Evolutionary conservation across 2,797 vertebrate genomes (phyloP), one percentile per base, ranked within the genome.

Genomic region (Harpagifer antarcticus): DNA sequence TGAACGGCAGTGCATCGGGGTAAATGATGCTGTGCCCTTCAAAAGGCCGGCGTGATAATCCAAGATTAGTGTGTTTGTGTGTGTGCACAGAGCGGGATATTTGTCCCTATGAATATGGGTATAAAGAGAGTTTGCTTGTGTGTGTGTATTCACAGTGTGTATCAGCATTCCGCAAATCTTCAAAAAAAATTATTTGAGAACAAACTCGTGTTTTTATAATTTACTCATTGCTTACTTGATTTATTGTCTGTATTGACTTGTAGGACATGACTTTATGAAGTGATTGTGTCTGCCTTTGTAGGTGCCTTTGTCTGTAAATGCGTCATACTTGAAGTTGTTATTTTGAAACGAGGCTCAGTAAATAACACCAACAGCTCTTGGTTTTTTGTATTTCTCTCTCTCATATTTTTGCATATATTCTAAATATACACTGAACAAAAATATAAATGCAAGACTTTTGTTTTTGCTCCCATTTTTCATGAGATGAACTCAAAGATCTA

Each of bases 1-100:
- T 77, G 76, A 83, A 76, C 78, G 31, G 27, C 74, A 63, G 81
- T 75, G 61, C 85, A 89, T 87, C 86, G 78, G 85, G 67, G 69
- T 82, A 91, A 92, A 91, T 85, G 76, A 83, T 87, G 84, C 76
- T 73, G 66, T 87, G 92, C 76, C 91, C 87, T 93, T 92, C 82
- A 88, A 92, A 92, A 86, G 82, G 84, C 80, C 77, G 68, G 79
- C 17, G 79, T 87, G 78, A 85, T 92, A 91, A 93, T 93, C 89
- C 82, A 89, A 88, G 91, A 92, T 91, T 88, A 91, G 86, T 76
- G 79, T 79, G 81, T 85, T 47, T 71, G 42, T 62, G 66, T 82
- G 54, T 37, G 7, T 37, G 33, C 7, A 9, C 6, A 9, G 33
- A 37, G 33, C 49, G 43, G 65, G 70, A 68, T 80, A 12, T 81